These are phyloP conservation scores for Leucophenga varia DNA, from an alignment of 1,140 invertebrate genomes.

Conservation along the genomic window DNA sequence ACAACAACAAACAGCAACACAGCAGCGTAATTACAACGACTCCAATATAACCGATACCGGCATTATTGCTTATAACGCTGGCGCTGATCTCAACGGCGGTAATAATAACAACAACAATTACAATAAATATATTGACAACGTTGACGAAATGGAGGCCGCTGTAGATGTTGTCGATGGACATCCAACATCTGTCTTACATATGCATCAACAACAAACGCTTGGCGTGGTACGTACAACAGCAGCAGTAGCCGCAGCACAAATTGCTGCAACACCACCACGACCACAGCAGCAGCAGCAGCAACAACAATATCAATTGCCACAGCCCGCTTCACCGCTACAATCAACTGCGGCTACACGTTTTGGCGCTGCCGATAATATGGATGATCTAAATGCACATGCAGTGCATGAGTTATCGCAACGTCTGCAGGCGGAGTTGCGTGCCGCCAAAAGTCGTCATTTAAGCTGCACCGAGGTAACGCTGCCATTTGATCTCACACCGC, in stretches of 20 bases:
- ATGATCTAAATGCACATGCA: constrained; percentile 45
- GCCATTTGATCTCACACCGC: constrained; percentile 73
- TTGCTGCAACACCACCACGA: constrained; percentile 9
- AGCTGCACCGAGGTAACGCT: constrained; percentile 78
- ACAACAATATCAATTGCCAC: constrained; percentile 24
- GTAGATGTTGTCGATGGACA: constrained; percentile 48
- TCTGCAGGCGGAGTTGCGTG: constrained; percentile 73
- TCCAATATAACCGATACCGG: constrained; percentile 4
- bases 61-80: constrained; percentile 3
- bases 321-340: constrained; percentile 38
- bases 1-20: background rate
- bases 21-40: constrained; percentile 3
- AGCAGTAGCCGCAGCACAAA: constrained; percentile 15
- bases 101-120: constrained; percentile 1
- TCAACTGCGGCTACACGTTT: constrained; percentile 33
- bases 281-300: constrained; percentile 6
- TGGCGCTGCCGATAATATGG: constrained; percentile 33
- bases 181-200: constrained; percentile 40
- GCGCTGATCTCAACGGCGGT: background rate
- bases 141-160: too few relatives aligned
- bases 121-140: too few relatives aligned
- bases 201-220: constrained; percentile 43
- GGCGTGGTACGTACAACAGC: constrained; percentile 25
- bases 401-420: constrained; percentile 65
- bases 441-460: constrained; percentile 75